Evolutionary conservation across 1,140 invertebrate species (phyloP), one percentile per base, ranked within the genome.

Genomic region (Ostrea denselamellosa): DNA sequence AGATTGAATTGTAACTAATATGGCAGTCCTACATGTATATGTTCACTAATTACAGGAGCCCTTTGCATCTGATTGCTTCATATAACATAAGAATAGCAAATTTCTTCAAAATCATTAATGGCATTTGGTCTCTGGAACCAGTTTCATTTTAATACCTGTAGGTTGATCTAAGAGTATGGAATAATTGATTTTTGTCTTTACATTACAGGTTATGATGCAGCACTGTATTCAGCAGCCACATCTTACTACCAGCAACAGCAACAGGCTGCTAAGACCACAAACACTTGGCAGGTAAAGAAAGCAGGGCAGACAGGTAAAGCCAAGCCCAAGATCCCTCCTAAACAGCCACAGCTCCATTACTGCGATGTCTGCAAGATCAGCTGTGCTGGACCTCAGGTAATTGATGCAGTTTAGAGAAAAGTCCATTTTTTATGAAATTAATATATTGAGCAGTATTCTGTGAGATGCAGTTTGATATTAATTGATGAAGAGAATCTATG

Each of bases 311-410:
- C 96, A 96, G 88, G 96, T 96, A 93, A 95, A 95, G 90, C 94
- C 95, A 97, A 86, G 82, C 90, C 91, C 8, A 94, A 93, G 89
- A 91, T 91, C 34, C 93, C 93, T 8, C 93, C 93, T 5, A 94
- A 94, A 86, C 92, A 92, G 44, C 93, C 93, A 28, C 94, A 95
- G 91, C 90, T 94, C 0, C 94, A 94, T 83, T 95, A 94, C 86
- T 95, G 94, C 92, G 94, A 95, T 90, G 94, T 99, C 7, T 99
- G 99, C 95, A 99, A 99, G 94, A 99, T 99, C 92, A 99, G 98
- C 90, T 99, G 98, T 95, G 98, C 98, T 90, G 98, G 98, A 0
- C 98, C 98, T 2, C 97, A 98, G 96, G 96, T 97, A 92, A 8
- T 44, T 44, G 34, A 44, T 44, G 5, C 2, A 44, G 34, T 44